Evolutionary conservation across 2,888 invertebrate genomes (phyloP).

Genomic region (Ommatoiulus sabulosus): DNA sequence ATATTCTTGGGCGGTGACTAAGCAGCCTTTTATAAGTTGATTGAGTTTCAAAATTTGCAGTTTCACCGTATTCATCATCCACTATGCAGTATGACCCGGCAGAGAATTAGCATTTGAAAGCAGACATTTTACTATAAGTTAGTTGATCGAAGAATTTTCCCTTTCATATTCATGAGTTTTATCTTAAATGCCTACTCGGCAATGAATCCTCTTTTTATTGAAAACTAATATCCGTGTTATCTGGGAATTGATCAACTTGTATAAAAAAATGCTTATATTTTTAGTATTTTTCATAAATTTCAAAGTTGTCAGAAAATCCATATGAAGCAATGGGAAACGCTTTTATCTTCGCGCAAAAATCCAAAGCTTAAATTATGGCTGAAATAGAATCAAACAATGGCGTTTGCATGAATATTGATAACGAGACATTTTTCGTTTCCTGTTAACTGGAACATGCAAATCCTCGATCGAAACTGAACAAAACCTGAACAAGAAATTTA

Average conservation of each 20-base stretch:
- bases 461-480: background rate
- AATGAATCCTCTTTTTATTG: constrained; percentile 17
- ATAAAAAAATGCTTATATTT: background rate
- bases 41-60: constrained; percentile 20
- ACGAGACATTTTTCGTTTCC: background rate
- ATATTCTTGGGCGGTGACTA: background rate
- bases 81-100: constrained; percentile 19
- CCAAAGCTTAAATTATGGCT: background rate
- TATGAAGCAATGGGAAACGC: background rate
- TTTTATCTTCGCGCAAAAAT: constrained; percentile 23
- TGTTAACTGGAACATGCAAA: background rate
- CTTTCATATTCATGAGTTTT: constrained; percentile 37
- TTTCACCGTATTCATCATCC: constrained; percentile 37
- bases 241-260: background rate
- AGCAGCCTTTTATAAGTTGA: constrained; percentile 3
- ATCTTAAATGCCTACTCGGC: constrained; percentile 2
- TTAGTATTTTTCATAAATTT: background rate
- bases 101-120: constrained; percentile 36
- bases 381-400: background rate
- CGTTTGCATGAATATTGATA: background rate
- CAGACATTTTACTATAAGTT: background rate
- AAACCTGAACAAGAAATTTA: background rate
- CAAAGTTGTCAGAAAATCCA: background rate
- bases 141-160: constrained; percentile 1
- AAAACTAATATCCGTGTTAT: constrained; percentile 8